These are phyloP conservation scores for Dryobates pubescens DNA, from an alignment of 2,797 vertebrate species.

Conservation along the genomic window DNA sequence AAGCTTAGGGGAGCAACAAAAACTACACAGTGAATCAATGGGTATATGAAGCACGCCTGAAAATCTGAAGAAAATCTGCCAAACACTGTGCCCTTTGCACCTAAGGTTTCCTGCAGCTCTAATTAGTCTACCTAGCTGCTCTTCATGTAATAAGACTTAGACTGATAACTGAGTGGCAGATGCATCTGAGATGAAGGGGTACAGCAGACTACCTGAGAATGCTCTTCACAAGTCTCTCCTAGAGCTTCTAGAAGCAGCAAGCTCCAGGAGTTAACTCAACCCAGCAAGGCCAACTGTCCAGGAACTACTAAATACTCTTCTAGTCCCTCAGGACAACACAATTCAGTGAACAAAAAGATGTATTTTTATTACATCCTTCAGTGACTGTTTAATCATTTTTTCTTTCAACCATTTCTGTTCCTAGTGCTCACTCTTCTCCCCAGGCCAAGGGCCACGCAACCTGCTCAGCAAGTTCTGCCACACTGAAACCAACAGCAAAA, in stretches of 20 bases:
- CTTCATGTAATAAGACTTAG: not conserved
- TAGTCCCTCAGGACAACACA: not conserved
- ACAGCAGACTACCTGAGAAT: not conserved
- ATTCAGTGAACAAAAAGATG: not conserved
- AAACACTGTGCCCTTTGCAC: not conserved
- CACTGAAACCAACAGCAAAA: not conserved
- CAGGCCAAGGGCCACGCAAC: not conserved
- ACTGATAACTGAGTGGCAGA: not conserved
- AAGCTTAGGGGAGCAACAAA: constrained; percentile 43
- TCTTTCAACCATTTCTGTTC: not conserved
- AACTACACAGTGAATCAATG: not conserved
- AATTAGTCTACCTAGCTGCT: not conserved
- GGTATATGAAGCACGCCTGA: not conserved
- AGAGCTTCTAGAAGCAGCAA: not conserved
- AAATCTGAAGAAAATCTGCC: constrained; percentile 5
- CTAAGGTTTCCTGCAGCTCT: not conserved
- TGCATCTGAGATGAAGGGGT: not conserved
- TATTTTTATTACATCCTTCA: not conserved
- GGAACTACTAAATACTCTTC: not conserved
- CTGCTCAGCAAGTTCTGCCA: not conserved
- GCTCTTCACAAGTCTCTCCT: accelerated
- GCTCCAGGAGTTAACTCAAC: not conserved
- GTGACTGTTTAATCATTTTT: not conserved
- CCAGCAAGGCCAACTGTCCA: not conserved
- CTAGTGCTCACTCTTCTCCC: not conserved